Conservation (phyloP, 1,140 invertebrate genomes). For the Leguminivora glycinivorella region DNA sequence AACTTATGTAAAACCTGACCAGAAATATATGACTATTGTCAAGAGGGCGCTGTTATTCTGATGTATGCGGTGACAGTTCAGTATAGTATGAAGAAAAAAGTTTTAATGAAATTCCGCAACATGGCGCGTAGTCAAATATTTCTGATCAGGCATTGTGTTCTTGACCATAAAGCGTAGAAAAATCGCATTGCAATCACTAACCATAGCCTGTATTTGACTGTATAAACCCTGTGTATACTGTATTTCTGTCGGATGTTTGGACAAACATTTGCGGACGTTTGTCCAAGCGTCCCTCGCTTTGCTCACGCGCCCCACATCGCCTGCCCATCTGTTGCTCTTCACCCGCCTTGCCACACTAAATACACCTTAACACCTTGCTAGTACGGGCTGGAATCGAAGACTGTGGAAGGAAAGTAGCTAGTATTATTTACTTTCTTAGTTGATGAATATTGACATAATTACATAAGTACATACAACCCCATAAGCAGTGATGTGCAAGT, state of each 20-base stretch:
- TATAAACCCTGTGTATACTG: constrained; percentile 39
- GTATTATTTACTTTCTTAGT: constrained; percentile 9
- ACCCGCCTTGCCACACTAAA: constrained; percentile 74
- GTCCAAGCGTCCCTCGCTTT: constrained; percentile 55
- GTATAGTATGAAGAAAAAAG: too few species aligned
- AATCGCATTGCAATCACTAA: neutral
- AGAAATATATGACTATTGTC: too few species aligned
- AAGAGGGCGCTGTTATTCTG: too few species aligned
- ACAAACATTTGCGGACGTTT: constrained; percentile 18
- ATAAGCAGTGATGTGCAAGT: too few species aligned
- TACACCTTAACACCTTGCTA: constrained; percentile 65
- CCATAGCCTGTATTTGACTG: neutral
- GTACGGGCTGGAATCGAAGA: constrained; percentile 47
- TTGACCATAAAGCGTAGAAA: neutral
- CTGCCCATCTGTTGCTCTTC: constrained; percentile 66
- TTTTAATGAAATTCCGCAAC: too few species aligned
- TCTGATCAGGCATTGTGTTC: too few species aligned
- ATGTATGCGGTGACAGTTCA: too few species aligned
- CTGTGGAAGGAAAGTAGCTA: constrained; percentile 23
- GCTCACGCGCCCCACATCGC: constrained; percentile 68
- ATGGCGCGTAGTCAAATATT: too few species aligned
- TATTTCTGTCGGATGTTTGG: constrained; percentile 36
- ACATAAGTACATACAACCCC: too few species aligned
- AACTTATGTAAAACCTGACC: too few species aligned
- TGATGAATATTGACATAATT: too few species aligned